Base-by-base conservation (phyloP, 2,113 vertebrate species). In the Tragelaphus strepsiceros region DNA sequence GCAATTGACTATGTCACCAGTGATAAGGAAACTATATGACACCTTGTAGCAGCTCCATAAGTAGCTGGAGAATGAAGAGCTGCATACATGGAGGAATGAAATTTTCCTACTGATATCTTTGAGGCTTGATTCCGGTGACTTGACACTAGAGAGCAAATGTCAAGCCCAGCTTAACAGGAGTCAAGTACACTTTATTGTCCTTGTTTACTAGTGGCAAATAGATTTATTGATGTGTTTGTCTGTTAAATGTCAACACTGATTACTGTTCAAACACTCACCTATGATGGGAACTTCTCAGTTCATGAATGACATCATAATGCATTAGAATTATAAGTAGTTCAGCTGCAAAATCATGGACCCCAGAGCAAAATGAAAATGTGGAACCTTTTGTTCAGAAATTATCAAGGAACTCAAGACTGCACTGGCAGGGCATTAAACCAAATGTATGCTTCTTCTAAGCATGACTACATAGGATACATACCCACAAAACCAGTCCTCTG, bases 221-320 rank as follows among this genome's bases (percentile, higher is more conserved):
- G 71, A 82, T 91, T 92, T 93, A 94, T 97, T 28, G 62, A 83
- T 94, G 91, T 82, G 62, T 97, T 97, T 96, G 87, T 92, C 81
- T 94, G 91, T 83, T 96, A 92, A 97, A 88, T 97, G 96, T 98
- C 96, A 98, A 89, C 96, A 95, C 86, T 85, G 91, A 97, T 97
- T 97, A 84, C 61, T 93, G 30, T 91, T 95, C 96, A 96, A 93
- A 88, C 59, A 91, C 46, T 93, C 58, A 89, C 89, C 59, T 82
- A 46, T 81, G 80, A 88, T 1, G n/a, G 64, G 49, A 89, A 14
- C 46, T 61, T 94, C 91, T 49, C 21, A 94, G 46, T 86, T 35
- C 77, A 32, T 39, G 43, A 67, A 32, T 88, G 17, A 59, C n/a
- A 71, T 89, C 32, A 21, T 26, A 90, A n/a, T 43, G 3, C 61